Percentiles rank a stretch among this genome's conserved stretches.
These are phyloP conservation scores for Menura novaehollandiae DNA, from an alignment of 2,113 vertebrate species.

Conservation along the genomic window DNA sequence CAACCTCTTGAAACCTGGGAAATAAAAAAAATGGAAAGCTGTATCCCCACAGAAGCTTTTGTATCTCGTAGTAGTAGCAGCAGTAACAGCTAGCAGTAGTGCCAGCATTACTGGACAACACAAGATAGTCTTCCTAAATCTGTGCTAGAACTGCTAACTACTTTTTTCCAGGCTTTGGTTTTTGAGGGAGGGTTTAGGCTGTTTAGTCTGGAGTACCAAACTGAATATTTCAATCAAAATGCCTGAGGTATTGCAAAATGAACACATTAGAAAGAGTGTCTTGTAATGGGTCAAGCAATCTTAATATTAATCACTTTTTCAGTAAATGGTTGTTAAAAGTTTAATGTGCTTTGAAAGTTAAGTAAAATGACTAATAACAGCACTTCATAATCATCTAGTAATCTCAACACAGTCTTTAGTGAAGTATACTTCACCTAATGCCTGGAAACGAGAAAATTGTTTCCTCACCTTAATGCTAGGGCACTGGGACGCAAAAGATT, in stretches of 20 bases:
- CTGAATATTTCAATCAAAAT: not conserved
- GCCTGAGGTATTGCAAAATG: not conserved
- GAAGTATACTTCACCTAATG: not conserved
- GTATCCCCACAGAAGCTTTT: not conserved
- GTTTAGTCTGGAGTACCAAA: not conserved
- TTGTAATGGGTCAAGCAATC: not conserved
- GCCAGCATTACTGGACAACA: not conserved
- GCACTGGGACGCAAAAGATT: not conserved
- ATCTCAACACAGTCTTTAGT: not conserved
- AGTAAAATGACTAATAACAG: not conserved
- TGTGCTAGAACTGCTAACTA: not conserved
- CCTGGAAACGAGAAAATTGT: not conserved
- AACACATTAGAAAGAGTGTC: not conserved
- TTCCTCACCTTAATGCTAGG: not conserved
- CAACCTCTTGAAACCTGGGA: fast-evolving
- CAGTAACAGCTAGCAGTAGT: not conserved
- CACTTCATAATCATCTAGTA: not conserved
- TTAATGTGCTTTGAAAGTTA: not conserved
- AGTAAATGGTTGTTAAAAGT: not conserved
- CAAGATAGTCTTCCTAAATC: fast-evolving
- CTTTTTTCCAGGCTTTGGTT: not conserved
- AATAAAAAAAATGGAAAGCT: not conserved
- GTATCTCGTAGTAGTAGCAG: not conserved
- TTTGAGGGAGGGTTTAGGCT: not conserved
- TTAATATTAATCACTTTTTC: not conserved